Evolutionary conservation across 2,888 invertebrate genomes (phyloP).

Genomic region (Prionchulus punctatus): DNA sequence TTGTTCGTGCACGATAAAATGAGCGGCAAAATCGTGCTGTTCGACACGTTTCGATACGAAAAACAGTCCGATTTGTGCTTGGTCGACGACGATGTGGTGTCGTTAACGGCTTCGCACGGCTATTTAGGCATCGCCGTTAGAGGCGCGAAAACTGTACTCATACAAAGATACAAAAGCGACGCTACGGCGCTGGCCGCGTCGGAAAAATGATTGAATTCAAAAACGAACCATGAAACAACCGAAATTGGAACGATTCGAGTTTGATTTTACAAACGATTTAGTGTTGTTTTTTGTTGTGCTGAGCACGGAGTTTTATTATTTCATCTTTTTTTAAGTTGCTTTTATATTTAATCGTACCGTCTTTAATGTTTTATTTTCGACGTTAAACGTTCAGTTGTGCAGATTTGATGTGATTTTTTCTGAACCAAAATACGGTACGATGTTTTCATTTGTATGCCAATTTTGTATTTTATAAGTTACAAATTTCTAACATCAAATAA

Average conservation of each 20-base stretch:
- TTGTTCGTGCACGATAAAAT: constrained; percentile 11
- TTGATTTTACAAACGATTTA: too few relatives aligned
- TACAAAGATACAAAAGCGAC: constrained; percentile 5
- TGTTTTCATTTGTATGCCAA: too few relatives aligned
- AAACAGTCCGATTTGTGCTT: constrained; percentile 6
- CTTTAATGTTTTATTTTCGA: too few relatives aligned
- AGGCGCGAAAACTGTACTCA: constrained; percentile 2
- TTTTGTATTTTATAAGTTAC: too few relatives aligned
- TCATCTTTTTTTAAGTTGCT: too few relatives aligned
- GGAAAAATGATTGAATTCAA: not conserved
- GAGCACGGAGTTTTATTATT: too few relatives aligned
- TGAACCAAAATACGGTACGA: too few relatives aligned
- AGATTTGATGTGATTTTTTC: too few relatives aligned
- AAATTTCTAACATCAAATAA: too few relatives aligned
- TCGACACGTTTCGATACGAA: constrained; percentile 8
- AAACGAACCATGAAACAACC: not conserved
- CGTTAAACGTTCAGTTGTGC: too few relatives aligned
- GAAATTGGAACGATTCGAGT: not conserved
- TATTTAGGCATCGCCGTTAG: constrained; percentile 12
- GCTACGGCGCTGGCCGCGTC: not conserved
- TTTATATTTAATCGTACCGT: too few relatives aligned
- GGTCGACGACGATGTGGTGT: constrained; percentile 11
- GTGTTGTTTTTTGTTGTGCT: too few relatives aligned
- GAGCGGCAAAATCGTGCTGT: constrained; percentile 9
- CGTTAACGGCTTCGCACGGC: constrained; percentile 12